Evolutionary conservation across 1,140 invertebrate species (phyloP).

Genomic region (Aricia agestis): DNA sequence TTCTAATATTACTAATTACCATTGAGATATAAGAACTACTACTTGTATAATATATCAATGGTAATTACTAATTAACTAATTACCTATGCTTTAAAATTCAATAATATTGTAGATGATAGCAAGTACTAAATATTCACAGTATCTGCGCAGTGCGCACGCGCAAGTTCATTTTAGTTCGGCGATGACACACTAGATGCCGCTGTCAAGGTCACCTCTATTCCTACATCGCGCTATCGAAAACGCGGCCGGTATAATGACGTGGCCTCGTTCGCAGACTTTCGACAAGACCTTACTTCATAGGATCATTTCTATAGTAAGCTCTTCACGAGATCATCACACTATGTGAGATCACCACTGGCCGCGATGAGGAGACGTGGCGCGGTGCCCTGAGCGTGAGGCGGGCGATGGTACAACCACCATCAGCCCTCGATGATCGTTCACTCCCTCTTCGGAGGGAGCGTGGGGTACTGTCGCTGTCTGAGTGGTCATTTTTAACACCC

Average conservation of each 20-base stretch:
- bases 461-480: slow-evolving; percentile 42
- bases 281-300: slow-evolving; percentile 48
- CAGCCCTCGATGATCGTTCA: slow-evolving; percentile 49
- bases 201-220: background rate
- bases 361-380: slow-evolving; percentile 45
- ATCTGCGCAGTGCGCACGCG: too few species aligned
- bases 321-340: slow-evolving; percentile 35
- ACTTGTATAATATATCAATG: too few species aligned
- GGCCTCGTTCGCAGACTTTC: background rate
- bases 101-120: too few species aligned
- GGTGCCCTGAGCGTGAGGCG: slow-evolving; percentile 43
- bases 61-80: too few species aligned
- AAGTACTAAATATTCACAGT: too few species aligned
- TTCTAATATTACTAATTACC: too few species aligned
- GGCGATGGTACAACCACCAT: slow-evolving; percentile 28
- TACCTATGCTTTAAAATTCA: too few species aligned
- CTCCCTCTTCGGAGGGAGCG: slow-evolving; percentile 28
- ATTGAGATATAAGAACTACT: too few species aligned
- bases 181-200: slow-evolving; percentile 21
- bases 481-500: slow-evolving; percentile 36
- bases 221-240: slow-evolving; percentile 31
- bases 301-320: slow-evolving; percentile 54
- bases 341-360: slow-evolving; percentile 33
- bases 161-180: background rate
- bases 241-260: slow-evolving; percentile 14